Evolutionary conservation across 2,113 vertebrate genomes (phyloP).

Genomic region (Saguinus midas): DNA sequence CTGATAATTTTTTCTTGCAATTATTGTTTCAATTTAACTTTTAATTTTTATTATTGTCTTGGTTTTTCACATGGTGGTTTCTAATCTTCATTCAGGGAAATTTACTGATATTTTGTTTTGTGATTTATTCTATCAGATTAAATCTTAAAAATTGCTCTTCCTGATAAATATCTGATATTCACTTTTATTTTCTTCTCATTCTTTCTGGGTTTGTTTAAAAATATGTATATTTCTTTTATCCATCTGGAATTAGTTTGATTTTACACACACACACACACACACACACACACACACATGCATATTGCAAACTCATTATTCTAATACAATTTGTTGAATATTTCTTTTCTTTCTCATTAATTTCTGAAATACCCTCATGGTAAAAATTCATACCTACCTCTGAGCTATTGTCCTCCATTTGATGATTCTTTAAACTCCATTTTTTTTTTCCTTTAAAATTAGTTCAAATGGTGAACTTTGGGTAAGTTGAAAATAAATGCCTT

Average conservation of each 20-base stretch:
- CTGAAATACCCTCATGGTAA: constrained; percentile 22
- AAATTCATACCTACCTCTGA: constrained; percentile 3
- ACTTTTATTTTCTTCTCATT: not conserved
- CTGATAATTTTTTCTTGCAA: constrained; percentile 4
- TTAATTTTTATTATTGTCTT: not conserved
- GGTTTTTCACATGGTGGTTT: not conserved
- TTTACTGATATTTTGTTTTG: constrained; percentile 38
- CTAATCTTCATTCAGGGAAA: not conserved
- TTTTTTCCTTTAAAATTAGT: constrained; percentile 44
- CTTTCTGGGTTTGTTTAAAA: constrained; percentile 23
- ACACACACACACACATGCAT: too few relatives aligned
- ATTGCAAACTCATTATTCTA: not conserved
- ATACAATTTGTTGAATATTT: constrained; percentile 15
- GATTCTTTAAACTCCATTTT: constrained; percentile 1
- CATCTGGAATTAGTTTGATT: not conserved
- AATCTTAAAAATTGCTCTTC: constrained; percentile 39
- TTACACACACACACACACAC: too few relatives aligned
- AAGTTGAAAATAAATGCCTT: constrained; percentile 7
- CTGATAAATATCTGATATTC: constrained; percentile 30
- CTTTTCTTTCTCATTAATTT: constrained; percentile 18
- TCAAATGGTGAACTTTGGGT: not conserved
- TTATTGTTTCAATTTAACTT: constrained; percentile 16
- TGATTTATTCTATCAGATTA: not conserved
- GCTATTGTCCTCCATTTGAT: not conserved
- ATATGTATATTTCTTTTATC: not conserved